phyloP scores from a whole-genome alignment of 2,888 invertebrate genomes.

The Polyommatus icarus region DNA sequence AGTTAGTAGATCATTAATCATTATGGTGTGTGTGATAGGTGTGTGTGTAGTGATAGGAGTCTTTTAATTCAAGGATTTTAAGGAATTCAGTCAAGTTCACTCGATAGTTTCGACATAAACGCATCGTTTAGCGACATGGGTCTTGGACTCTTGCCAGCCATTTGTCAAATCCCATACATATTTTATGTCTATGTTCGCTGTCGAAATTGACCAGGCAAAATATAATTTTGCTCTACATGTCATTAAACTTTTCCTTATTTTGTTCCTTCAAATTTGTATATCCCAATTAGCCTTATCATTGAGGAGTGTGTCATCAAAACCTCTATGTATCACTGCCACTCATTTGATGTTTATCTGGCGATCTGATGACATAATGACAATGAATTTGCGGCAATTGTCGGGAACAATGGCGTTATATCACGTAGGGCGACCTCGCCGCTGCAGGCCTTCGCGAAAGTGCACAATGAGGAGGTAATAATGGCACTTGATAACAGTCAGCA shows the following conservation, averaged over 20 bases:
- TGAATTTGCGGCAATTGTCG: not conserved
- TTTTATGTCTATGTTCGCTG: too few relatives aligned
- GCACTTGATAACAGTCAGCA: not conserved
- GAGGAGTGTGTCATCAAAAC: not conserved
- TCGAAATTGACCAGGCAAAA: too few relatives aligned
- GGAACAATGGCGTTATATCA: not conserved
- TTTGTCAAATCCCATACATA: too few relatives aligned
- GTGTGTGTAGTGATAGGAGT: too few relatives aligned
- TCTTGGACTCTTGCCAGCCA: too few relatives aligned
- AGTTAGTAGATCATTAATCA: too few relatives aligned
- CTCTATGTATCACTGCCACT: not conserved
- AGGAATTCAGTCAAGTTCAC: too few relatives aligned
- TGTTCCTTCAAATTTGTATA: not conserved
- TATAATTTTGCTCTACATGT: not conserved
- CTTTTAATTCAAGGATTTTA: too few relatives aligned
- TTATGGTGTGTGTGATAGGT: too few relatives aligned
- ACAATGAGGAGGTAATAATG: not conserved
- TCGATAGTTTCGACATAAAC: too few relatives aligned
- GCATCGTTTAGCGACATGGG: too few relatives aligned
- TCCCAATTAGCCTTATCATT: not conserved
- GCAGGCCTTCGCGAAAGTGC: conserved; percentile 2
- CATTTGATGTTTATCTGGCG: not conserved
- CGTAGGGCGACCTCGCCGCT: not conserved
- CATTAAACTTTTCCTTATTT: not conserved
- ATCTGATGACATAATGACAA: not conserved